Evolutionary conservation across 2,113 vertebrate species (phyloP), one percentile per base, ranked within the genome.

Genomic region (Chauna torquata): DNA sequence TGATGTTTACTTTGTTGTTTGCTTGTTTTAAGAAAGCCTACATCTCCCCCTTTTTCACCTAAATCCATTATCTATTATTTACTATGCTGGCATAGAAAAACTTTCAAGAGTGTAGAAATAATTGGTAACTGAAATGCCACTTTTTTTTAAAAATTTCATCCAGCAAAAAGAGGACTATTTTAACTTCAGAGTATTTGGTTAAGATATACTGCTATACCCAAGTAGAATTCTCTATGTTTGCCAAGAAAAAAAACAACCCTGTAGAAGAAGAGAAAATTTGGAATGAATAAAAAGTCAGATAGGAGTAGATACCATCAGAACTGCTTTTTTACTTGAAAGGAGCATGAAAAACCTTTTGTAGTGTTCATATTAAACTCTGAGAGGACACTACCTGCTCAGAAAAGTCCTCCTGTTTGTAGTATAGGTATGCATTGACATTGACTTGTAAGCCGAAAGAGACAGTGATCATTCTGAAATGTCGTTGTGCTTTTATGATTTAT

Each of bases 191-290:
- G 62, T 76, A 65, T 42, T 96, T 91, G 85, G 81, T 96, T 82
- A 82, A 91, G 80, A 86, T 95, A 47, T 90, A 77, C 62, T 93
- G 44, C 38, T 77, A 44, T 90, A 94, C 74, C 74, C 80, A 79
- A 91, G 90, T 83, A 94, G 32, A 91, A 86, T 88, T 88, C 75
- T 76, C 64, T 58, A 12, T 81, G 24, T 95, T 97, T 92, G 88
- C 77, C 79, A 83, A 83, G 81, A 13, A 28, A 85, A 64, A 83
- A 61, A 17, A 1, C 28, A 93, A 42, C 6, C 14, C 58, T 36
- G 30, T 23, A 86, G 80, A 93, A 66, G n/a, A 86, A 86, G 84
- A 81, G 76, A 49, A 82, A 89, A 61, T 85, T 92, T 92, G 79
- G 71, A 91, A 89, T 70, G 28, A 94, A 90, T 91, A 95, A 85